These are phyloP conservation scores for Rapana venosa DNA, from an alignment of 2,888 invertebrate genomes.

Conservation along the genomic window DNA sequence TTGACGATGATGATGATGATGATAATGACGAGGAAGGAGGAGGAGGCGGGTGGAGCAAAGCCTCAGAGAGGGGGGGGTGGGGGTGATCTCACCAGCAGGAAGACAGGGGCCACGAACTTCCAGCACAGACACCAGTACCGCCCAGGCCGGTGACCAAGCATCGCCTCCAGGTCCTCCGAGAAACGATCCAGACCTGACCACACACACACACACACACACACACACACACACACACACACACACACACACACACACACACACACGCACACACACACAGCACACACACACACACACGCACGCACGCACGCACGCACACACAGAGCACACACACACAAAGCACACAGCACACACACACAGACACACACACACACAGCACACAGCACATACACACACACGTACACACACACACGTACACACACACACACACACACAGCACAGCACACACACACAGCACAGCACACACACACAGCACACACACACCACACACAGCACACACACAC, in stretches of 20 bases:
- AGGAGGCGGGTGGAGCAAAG: not conserved
- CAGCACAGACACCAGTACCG: slow-evolving; percentile 97
- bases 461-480: too few relatives aligned
- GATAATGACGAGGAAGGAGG: not conserved
- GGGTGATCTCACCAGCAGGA: slow-evolving; percentile 85
- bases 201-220: not conserved
- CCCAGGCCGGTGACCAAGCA: slow-evolving; percentile 97
- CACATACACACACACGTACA: too few relatives aligned
- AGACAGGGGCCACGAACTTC: slow-evolving; percentile 94
- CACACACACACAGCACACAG: too few relatives aligned
- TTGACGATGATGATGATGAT: too few relatives aligned
- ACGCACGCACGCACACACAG: not conserved
- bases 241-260: not conserved
- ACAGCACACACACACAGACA: too few relatives aligned
- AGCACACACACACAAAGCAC: too few relatives aligned
- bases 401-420: too few relatives aligned
- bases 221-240: not conserved
- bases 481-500: too few relatives aligned
- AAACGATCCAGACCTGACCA: slow-evolving; percentile 90
- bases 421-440: too few relatives aligned
- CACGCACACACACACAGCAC: not conserved
- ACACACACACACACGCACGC: not conserved
- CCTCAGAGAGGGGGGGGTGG: not conserved
- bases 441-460: too few relatives aligned
- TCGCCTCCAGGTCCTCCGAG: slow-evolving; percentile 94